phyloP scores from a whole-genome alignment of 2,113 vertebrate genomes.

The Aix galericulata region DNA sequence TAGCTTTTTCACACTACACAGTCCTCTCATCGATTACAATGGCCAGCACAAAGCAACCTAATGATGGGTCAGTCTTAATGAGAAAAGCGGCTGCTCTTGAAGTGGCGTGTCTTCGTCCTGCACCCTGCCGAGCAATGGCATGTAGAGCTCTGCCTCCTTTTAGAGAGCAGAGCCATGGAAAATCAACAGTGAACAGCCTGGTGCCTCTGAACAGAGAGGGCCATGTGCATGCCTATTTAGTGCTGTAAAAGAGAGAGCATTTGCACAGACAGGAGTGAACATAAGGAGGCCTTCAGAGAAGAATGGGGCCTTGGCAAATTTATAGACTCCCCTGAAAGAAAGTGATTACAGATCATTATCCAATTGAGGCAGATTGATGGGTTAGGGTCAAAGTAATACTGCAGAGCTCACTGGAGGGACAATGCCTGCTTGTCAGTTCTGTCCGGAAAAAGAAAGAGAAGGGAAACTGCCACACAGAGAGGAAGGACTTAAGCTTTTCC shows the following conservation, averaged over 20 bases:
- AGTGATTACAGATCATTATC: conserved; percentile 99
- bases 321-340: conserved; percentile 99
- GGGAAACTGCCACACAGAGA: conserved; percentile 73
- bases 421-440: conserved; percentile 92
- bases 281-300: conserved; percentile 98
- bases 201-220: conserved; percentile 77
- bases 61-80: conserved; percentile 93
- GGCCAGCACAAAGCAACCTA: conserved; percentile 85
- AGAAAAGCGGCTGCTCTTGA: conserved; percentile 83
- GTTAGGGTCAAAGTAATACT: conserved; percentile 98
- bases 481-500: conserved; percentile 55
- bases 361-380: conserved; percentile 99
- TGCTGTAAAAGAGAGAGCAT: conserved; percentile 82
- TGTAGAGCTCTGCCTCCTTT: conserved; percentile 83
- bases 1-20: conserved; percentile 73
- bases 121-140: conserved; percentile 83
- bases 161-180: conserved; percentile 84
- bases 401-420: conserved; percentile 90
- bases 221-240: conserved; percentile 88
- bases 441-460: conserved; percentile 73
- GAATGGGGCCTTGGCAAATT: conserved; percentile 93
- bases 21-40: conserved; percentile 90
- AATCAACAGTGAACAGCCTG: conserved; percentile 83
- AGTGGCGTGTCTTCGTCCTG: conserved; percentile 72
- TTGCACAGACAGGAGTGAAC: conserved; percentile 91